Conservation (phyloP, 2,888 invertebrate species). For the Pardosa pseudoannulata region DNA sequence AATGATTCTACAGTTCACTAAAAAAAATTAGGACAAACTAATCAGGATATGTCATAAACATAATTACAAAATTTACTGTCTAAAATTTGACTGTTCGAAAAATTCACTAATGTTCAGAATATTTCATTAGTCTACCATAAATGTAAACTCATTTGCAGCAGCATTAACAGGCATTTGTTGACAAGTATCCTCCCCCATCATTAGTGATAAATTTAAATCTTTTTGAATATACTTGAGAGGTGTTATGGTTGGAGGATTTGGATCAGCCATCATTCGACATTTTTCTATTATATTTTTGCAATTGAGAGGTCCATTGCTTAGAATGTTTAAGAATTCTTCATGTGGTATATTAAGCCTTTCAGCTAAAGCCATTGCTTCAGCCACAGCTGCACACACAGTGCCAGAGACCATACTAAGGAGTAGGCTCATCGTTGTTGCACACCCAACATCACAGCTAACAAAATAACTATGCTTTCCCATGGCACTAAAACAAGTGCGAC, state of each 20-base stretch:
- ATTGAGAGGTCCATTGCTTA: slow-evolving; percentile 88
- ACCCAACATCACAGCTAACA: slow-evolving; percentile 92
- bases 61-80: slow-evolving; percentile 76
- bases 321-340: slow-evolving; percentile 91
- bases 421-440: slow-evolving; percentile 95
- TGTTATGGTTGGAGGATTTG: slow-evolving; percentile 89
- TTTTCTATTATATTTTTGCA: slow-evolving; percentile 90
- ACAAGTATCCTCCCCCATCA: slow-evolving; percentile 91
- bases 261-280: slow-evolving; percentile 91
- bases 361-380: slow-evolving; percentile 95
- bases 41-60: too few relatives aligned
- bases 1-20: too few relatives aligned
- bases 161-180: slow-evolving; percentile 94
- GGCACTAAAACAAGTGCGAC: slow-evolving; percentile 95
- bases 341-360: slow-evolving; percentile 93
- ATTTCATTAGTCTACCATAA: slow-evolving; percentile 82
- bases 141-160: slow-evolving; percentile 89
- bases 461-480: slow-evolving; percentile 96
- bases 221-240: slow-evolving; percentile 96
- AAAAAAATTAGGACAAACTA: too few relatives aligned
- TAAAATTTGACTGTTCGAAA: slow-evolving; percentile 93
- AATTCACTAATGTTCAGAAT: slow-evolving; percentile 93
- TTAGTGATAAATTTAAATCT: slow-evolving; percentile 91
- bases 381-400: slow-evolving; percentile 91
- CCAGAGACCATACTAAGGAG: slow-evolving; percentile 93